These are phyloP conservation scores for Leucoraja erinaceus DNA, from an alignment of 2,113 vertebrate species.

Conservation along the genomic window DNA sequence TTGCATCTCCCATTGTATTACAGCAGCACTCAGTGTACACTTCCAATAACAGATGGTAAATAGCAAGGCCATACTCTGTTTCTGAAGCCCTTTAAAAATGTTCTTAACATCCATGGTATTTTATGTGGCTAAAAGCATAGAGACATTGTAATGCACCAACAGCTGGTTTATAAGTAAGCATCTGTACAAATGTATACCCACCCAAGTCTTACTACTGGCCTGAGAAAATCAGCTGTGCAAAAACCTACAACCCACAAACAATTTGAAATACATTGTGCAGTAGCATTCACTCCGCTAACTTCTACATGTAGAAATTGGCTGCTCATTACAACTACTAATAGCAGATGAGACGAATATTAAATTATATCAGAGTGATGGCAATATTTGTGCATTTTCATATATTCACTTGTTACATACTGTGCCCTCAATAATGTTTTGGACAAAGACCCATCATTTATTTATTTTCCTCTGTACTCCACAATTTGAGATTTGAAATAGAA, in stretches of 20 bases:
- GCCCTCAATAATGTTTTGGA: too few relatives aligned
- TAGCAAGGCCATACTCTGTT: not conserved
- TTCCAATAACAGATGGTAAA: conserved; percentile 17
- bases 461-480: too few relatives aligned
- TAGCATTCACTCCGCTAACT: not conserved
- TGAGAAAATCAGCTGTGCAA: not conserved
- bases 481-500: too few relatives aligned
- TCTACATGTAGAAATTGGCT: not conserved
- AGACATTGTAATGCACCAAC: not conserved
- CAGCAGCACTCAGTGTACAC: not conserved
- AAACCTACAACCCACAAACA: not conserved
- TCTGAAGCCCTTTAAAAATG: not conserved
- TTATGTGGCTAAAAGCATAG: conserved; percentile 17
- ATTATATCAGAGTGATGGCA: too few relatives aligned
- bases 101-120: conserved; percentile 10
- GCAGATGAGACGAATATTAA: too few relatives aligned
- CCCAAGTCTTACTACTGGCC: not conserved
- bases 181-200: not conserved
- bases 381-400: not conserved
- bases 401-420: not conserved
- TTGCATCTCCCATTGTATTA: not conserved
- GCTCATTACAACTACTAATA: not conserved
- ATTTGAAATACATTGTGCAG: not conserved
- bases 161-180: conserved; percentile 9
- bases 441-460: too few relatives aligned